Conservation (phyloP, 2,797 vertebrate species). For the Eulemur mongoz region DNA sequence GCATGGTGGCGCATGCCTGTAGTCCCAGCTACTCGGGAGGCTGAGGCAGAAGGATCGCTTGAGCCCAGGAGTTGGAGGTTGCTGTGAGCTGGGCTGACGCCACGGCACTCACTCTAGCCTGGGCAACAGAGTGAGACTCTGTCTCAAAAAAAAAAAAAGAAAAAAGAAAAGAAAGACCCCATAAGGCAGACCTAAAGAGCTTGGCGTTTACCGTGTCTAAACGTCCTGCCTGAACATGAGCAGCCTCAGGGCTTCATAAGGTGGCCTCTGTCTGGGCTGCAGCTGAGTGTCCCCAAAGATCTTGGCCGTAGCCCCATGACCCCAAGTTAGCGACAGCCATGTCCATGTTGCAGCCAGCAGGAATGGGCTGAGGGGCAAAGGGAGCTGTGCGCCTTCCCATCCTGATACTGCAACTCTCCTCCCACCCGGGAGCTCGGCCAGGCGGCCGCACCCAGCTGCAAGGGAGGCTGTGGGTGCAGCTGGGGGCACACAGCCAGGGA, state of each 20-base stretch:
- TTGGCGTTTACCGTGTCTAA: fast-evolving
- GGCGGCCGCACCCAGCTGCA: background rate
- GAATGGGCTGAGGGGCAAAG: fast-evolving
- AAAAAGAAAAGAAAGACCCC: background rate
- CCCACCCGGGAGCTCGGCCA: fast-evolving
- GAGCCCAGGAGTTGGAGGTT: no score
- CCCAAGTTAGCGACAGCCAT: background rate
- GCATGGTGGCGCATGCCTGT: no score
- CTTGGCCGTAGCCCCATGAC: background rate
- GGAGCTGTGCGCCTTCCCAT: background rate
- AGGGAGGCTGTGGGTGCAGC: background rate
- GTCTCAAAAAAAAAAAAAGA: no score
- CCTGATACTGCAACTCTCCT: background rate
- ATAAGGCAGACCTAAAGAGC: fast-evolving
- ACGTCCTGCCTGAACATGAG: background rate
- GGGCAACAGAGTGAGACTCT: no score
- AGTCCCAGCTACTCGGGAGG: no score
- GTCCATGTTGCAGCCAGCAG: background rate
- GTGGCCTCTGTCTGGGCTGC: background rate
- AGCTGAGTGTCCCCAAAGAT: no score
- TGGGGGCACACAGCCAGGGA: fast-evolving
- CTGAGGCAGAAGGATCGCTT: no score
- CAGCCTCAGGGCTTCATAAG: background rate
- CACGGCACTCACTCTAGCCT: no score
- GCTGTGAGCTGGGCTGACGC: no score